Percentiles rank a stretch among this genome's conserved stretches.
phyloP scores from a whole-genome alignment of 2,113 vertebrate genomes.

The Ursus arctos region DNA sequence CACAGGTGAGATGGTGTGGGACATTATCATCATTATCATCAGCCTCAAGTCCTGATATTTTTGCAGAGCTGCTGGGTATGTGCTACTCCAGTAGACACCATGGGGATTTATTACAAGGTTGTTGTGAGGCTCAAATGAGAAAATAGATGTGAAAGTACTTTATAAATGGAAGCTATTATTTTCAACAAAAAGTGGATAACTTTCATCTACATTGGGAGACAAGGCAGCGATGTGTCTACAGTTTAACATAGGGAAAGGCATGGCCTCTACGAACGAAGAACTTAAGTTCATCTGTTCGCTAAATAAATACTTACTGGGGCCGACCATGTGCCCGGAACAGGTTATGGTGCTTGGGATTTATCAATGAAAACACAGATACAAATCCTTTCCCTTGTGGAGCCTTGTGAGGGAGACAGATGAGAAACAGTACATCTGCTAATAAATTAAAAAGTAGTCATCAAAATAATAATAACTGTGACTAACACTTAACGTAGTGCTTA shows the following conservation, averaged over 20 bases:
- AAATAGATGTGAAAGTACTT: constrained; percentile 18
- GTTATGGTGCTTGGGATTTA: not conserved
- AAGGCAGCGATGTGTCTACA: not conserved
- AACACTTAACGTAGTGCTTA: rapidly evolving
- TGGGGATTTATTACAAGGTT: not conserved
- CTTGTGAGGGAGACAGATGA: not conserved
- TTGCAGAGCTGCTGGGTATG: not conserved
- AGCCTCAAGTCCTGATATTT: not conserved
- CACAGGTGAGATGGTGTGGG: constrained; percentile 6
- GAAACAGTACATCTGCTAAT: not conserved
- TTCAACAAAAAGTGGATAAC: not conserved
- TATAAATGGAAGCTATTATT: constrained; percentile 38
- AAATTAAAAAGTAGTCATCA: not conserved
- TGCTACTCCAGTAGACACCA: not conserved
- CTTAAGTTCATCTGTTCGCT: not conserved
- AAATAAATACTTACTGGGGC: not conserved
- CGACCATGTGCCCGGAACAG: not conserved
- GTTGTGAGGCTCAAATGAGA: not conserved
- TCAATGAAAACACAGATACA: not conserved
- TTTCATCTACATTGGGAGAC: not conserved
- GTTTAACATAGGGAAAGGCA: not conserved
- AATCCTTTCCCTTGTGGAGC: not conserved
- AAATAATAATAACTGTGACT: not conserved
- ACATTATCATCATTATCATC: rapidly evolving
- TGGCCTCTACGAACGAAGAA: not conserved